phyloP scores from a whole-genome alignment of 2,113 vertebrate species.

The Rhipidura dahli region DNA sequence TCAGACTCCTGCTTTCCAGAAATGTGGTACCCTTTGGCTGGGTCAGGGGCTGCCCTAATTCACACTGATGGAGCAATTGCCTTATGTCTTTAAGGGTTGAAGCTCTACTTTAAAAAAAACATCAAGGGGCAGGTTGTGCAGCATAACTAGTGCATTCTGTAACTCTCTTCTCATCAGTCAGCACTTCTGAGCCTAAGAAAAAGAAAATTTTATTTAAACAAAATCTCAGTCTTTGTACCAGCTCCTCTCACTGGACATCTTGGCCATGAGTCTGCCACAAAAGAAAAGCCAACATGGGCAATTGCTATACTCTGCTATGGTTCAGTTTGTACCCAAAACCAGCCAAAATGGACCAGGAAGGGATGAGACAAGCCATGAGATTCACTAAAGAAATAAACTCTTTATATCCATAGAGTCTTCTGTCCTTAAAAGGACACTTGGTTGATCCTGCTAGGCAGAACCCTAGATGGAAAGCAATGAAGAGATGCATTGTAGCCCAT shows the following conservation, averaged over 20 bases:
- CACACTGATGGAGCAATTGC: neutral
- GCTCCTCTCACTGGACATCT: neutral
- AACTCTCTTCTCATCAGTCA: neutral
- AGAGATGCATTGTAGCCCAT: neutral
- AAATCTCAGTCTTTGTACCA: neutral
- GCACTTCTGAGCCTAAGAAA: neutral
- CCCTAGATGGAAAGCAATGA: neutral
- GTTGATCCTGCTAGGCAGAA: neutral
- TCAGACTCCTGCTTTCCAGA: neutral
- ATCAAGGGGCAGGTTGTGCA: neutral
- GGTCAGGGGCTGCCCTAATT: neutral
- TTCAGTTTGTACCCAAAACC: neutral
- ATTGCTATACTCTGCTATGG: neutral
- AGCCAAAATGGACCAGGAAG: neutral
- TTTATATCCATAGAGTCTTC: neutral
- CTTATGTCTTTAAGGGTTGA: neutral
- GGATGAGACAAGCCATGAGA: neutral
- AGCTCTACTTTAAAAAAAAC: neutral
- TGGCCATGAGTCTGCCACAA: neutral
- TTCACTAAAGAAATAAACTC: neutral
- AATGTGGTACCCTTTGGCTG: neutral
- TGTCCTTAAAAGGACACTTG: neutral
- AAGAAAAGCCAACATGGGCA: neutral
- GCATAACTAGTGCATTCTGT: neutral
- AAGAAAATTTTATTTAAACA: neutral